Conservation (phyloP, 1,140 invertebrate genomes). For the Pseudomyrmex gracilis region DNA sequence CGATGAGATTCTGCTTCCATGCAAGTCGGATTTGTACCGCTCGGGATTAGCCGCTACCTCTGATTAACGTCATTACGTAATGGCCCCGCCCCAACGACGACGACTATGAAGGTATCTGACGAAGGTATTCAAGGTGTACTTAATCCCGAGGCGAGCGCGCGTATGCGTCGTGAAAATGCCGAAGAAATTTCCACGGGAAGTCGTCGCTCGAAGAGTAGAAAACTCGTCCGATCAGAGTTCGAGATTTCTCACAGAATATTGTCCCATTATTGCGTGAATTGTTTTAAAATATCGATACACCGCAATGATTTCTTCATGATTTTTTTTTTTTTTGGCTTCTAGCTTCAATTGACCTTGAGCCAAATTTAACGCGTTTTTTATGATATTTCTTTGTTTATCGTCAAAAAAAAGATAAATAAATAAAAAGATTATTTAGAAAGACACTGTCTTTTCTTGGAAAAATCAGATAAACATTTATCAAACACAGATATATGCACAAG, state of each 20-base stretch:
- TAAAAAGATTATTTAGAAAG: no score
- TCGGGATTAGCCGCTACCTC: conserved; percentile 18
- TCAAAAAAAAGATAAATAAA: neutral
- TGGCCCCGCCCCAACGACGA: neutral
- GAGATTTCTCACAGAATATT: conserved; percentile 22
- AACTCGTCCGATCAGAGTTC: conserved; percentile 16
- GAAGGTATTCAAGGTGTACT: conserved; percentile 37
- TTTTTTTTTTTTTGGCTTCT: neutral
- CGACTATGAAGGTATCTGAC: conserved; percentile 15
- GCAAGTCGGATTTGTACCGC: conserved; percentile 26
- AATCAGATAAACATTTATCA: no score
- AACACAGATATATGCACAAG: no score
- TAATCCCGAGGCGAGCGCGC: conserved; percentile 25
- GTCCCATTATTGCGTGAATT: neutral
- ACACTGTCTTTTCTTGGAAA: no score
- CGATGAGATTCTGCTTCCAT: neutral
- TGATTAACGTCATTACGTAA: conserved; percentile 46
- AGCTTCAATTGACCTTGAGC: neutral
- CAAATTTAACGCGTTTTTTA: neutral
- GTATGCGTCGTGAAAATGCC: conserved; percentile 2
- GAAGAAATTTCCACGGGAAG: conserved; percentile 23
- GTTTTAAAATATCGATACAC: neutral
- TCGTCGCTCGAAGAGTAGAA: neutral
- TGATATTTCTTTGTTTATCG: no score
- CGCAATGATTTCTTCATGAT: neutral